A percentile compares a stretch with the other conserved stretches of the same genome.
Conservation (phyloP, 2,113 vertebrate species). For the Trogon surrucura region DNA sequence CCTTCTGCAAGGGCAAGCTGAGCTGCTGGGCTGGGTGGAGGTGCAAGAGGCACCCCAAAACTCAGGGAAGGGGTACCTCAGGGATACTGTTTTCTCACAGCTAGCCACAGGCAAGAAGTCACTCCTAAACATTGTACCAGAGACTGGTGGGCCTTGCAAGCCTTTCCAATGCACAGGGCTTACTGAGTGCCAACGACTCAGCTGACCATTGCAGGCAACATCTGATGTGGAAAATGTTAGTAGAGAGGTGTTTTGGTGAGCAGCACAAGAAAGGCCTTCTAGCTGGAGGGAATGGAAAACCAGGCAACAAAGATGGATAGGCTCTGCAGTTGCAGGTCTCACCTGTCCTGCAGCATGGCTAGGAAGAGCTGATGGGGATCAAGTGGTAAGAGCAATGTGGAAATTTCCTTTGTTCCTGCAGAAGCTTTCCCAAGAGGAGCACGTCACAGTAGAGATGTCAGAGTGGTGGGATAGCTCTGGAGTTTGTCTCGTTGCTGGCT, state of each 20-base stretch:
- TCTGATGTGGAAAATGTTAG: background rate
- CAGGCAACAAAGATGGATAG: background rate
- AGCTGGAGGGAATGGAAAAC: background rate
- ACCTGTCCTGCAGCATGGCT: background rate
- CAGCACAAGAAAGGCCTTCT: background rate
- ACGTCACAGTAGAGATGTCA: background rate
- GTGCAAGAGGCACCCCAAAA: background rate
- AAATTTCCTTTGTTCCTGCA: background rate
- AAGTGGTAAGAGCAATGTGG: background rate
- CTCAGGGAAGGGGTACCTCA: background rate
- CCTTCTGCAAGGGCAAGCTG: conserved; percentile 44
- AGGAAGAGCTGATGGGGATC: background rate
- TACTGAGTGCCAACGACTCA: background rate
- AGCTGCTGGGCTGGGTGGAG: background rate
- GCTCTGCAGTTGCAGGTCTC: background rate
- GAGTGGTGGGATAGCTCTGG: background rate
- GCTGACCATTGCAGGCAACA: background rate
- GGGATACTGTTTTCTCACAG: background rate
- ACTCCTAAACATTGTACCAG: background rate
- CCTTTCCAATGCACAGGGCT: rapidly evolving
- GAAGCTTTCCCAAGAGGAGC: background rate
- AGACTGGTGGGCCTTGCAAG: background rate
- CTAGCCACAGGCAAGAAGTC: background rate
- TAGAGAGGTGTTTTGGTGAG: background rate
- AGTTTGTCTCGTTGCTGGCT: background rate